Base-by-base conservation (phyloP, 2,113 vertebrate genomes). In the Rhombomys opimus region DNA sequence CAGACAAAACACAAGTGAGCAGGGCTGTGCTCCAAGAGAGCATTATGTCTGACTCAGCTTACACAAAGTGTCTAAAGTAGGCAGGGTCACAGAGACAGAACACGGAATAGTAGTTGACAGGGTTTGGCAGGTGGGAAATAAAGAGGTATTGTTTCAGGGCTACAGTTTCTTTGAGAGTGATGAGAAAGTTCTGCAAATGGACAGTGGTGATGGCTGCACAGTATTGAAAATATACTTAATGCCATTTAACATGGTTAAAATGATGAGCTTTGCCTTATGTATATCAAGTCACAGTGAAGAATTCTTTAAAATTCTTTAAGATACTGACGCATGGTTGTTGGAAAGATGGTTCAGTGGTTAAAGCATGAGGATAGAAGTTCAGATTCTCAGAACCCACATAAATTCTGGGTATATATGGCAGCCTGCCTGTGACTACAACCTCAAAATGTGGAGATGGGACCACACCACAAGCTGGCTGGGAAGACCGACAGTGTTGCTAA, bases 101-200 rank as follows among this genome's bases (percentile, higher is more conserved):
- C 59, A 46, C 1, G 75, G 38, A 61, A 50, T 7, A 23, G 50
- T 11, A 14, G 30, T 10, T 59, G 23, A 65, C n/a, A 75, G 8
- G 38, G 41, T 18, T 50, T 46, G 35, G 72, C 41, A 65, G 70
- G 23, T 20, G 1, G 50, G 18, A 17, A 22, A 52, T 7, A 15
- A 30, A 15, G 9, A 70, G 25, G 13, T 80, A 3, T 0, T 35
- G 25, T 65, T 94, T 59, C n/a, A 25, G 11, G 35, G 18, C 25
- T 22, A 50, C 2, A n/a, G 20, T 41, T 72, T 92, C 32, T 85
- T n/a, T 25, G 38, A n/a, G 15, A 7, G 46, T 9, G 22, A 95
- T 61, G 41, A 84, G 89, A 80, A 95, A 8, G 14, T 35, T 93
- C 90, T 67, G 52, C 77, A 89, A 95, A 78, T 27, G 2, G 41